These are phyloP conservation scores for Tridacna gigas DNA, from an alignment of 2,888 invertebrate genomes.

Conservation along the genomic window DNA sequence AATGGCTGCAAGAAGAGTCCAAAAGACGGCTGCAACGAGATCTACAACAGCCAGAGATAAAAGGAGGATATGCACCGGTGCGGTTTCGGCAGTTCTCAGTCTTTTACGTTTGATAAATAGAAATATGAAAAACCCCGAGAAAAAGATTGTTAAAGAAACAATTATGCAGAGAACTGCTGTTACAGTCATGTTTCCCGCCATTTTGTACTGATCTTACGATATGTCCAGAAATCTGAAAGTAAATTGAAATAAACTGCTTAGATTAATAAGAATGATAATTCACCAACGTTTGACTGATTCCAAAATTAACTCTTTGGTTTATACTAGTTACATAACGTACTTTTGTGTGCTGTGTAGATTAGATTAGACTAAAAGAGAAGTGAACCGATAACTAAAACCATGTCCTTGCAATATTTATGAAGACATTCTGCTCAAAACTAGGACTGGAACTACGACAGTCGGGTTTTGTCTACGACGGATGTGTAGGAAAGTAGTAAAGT, in stretches of 20 bases:
- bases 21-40: slow-evolving; percentile 64
- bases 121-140: slow-evolving; percentile 57
- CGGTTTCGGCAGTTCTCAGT: slow-evolving; percentile 53
- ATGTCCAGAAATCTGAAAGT: background rate
- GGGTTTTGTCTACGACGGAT: too few relatives aligned
- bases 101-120: slow-evolving; percentile 55
- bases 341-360: too few relatives aligned
- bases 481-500: too few relatives aligned
- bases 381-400: too few relatives aligned
- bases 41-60: slow-evolving; percentile 66
- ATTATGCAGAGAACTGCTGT: slow-evolving; percentile 49
- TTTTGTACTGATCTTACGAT: background rate
- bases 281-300: too few relatives aligned
- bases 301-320: too few relatives aligned
- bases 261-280: too few relatives aligned
- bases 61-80: slow-evolving; percentile 53
- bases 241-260: background rate
- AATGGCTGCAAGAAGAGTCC: slow-evolving; percentile 67
- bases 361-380: too few relatives aligned
- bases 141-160: slow-evolving; percentile 41
- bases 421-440: too few relatives aligned
- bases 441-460: too few relatives aligned
- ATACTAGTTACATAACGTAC: too few relatives aligned
- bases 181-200: slow-evolving; percentile 35
- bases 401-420: too few relatives aligned